Conservation (phyloP, 2,113 vertebrate species). For the Gasterosteus nipponicus region DNA sequence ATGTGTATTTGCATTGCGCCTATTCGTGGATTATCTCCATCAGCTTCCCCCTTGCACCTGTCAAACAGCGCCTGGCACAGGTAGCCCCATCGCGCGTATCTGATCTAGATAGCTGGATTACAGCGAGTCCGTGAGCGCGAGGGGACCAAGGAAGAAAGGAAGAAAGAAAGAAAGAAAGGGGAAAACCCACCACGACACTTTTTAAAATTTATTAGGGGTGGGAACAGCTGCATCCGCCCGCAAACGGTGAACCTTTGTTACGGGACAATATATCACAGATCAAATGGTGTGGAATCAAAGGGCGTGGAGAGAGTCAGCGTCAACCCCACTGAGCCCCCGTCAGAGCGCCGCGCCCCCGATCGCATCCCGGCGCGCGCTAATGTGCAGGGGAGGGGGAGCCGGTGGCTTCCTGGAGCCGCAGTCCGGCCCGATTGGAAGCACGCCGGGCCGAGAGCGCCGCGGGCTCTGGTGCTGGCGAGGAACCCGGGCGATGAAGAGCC, state of each 20-base stretch:
- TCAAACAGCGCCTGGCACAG: constrained; percentile 86
- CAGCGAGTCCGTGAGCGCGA: constrained; percentile 72
- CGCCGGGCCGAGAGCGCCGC: constrained; percentile 61
- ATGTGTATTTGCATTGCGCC: constrained; percentile 89
- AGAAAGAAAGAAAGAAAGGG: constrained; percentile 17
- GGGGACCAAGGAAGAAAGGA: constrained; percentile 67
- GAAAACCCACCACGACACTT: constrained; percentile 29
- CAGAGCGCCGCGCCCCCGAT: constrained; percentile 73
- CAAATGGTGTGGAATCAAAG: constrained; percentile 81
- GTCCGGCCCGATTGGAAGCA: constrained; percentile 77
- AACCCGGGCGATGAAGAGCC: constrained; percentile 3
- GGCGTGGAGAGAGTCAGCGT: constrained; percentile 79
- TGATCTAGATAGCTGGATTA: constrained; percentile 88
- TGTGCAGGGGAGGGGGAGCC: constrained; percentile 71
- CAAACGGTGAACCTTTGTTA: constrained; percentile 83
- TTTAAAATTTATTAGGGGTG: constrained; percentile 80
- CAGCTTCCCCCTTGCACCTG: constrained; percentile 87
- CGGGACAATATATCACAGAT: constrained; percentile 84
- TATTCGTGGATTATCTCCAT: constrained; percentile 88
- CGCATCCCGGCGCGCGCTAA: constrained; percentile 76
- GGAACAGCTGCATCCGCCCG: constrained; percentile 86
- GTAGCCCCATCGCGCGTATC: constrained; percentile 87
- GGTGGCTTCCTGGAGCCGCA: constrained; percentile 79
- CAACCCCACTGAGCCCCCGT: constrained; percentile 69
- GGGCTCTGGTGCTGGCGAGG: constrained; percentile 38